phyloP scores from a whole-genome alignment of 2,113 vertebrate genomes.

The Jaculus jaculus region DNA sequence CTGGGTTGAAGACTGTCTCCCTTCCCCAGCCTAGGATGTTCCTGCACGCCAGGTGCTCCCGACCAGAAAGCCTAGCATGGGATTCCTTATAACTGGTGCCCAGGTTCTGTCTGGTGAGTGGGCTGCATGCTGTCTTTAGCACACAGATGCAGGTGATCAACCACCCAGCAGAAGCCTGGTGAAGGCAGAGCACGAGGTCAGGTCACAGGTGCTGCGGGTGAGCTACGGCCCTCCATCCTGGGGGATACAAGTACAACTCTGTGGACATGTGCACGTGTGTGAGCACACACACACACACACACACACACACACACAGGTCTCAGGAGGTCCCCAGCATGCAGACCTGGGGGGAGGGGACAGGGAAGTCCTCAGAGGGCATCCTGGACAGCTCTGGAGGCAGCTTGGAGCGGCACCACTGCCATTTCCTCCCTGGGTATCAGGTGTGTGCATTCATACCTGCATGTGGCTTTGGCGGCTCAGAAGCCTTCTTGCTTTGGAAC shows the following conservation, averaged over 20 bases:
- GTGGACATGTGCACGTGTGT: neutral
- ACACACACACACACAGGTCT: too few species aligned
- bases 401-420: neutral
- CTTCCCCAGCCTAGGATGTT: neutral
- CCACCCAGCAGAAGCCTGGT: too few species aligned
- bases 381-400: fast-evolving
- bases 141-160: neutral
- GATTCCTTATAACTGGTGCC: neutral
- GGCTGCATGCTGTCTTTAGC: too few species aligned
- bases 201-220: neutral
- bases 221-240: neutral
- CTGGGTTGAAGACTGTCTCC: neutral
- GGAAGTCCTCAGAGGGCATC: neutral
- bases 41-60: neutral
- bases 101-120: neutral
- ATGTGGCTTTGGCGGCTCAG: neutral
- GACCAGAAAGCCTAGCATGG: neutral
- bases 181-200: neutral
- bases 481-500: neutral
- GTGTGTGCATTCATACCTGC: neutral
- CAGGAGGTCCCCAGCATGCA: too few species aligned
- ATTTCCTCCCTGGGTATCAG: neutral
- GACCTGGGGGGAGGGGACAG: neutral
- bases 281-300: too few species aligned
- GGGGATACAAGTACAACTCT: neutral